Percentiles rank a stretch among this genome's conserved stretches.
Conservation (phyloP, 1,140 invertebrate genomes). For the Neocloeon triangulifer region DNA sequence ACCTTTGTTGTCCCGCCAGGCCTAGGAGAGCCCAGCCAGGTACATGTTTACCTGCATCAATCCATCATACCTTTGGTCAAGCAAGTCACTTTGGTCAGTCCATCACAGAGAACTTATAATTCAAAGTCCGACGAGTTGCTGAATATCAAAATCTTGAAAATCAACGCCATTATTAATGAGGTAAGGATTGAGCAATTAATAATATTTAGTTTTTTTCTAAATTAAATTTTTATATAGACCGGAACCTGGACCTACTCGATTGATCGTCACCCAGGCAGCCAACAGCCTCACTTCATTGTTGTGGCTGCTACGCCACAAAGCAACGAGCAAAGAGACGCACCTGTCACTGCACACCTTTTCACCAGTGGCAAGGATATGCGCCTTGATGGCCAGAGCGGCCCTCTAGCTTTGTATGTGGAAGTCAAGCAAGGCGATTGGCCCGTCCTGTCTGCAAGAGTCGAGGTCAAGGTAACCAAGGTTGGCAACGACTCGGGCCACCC, state of each 20-base stretch:
- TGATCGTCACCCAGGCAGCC: conserved; percentile 26
- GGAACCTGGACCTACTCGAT: conserved; percentile 31
- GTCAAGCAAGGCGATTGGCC: conserved; percentile 25
- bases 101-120: conserved; percentile 18
- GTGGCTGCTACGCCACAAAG: conserved; percentile 22
- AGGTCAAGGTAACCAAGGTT: conserved; percentile 15
- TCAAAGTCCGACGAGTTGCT: conserved; percentile 19
- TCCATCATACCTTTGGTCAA: conserved; percentile 20
- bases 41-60: conserved; percentile 23
- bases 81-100: conserved; percentile 19
- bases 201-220: conserved; percentile 3
- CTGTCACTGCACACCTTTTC: conserved; percentile 20
- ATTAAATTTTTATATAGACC: no score
- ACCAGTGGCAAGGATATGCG: conserved; percentile 9
- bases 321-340: conserved; percentile 11
- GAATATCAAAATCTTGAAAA: conserved; percentile 22
- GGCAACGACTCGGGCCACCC: conserved; percentile 16
- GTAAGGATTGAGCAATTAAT: conserved; percentile 11
- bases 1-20: conserved; percentile 22
- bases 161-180: conserved; percentile 24
- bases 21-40: conserved; percentile 19
- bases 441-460: conserved; percentile 24
- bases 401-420: conserved; percentile 23
- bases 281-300: conserved; percentile 30
- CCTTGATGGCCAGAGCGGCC: conserved; percentile 14